Evolutionary conservation across 2,888 invertebrate species (phyloP), one percentile per base, ranked within the genome.

Genomic region (Dolichopus griseipennis): DNA sequence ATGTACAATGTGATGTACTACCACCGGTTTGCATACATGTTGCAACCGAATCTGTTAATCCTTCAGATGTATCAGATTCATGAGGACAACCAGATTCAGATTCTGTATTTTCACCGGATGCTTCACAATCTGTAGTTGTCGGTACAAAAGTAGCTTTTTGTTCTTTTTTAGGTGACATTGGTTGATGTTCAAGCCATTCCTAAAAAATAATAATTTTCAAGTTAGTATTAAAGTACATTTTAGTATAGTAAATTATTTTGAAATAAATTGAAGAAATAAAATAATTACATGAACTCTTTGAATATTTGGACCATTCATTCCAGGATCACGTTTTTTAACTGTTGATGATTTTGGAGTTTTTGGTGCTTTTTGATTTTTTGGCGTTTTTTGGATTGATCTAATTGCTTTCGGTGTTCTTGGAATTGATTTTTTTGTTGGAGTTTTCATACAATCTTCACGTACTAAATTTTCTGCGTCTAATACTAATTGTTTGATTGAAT

Each of bases 101-200:
- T 74, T 81, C 81, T 64, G 93, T 93, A 73, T 92, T 93, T 81
- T 94, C 94, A 18, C 93, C 92, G 69, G 93, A 94, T 0, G 94
- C 94, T 78, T 94, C 94, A 79, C 93, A 93, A 80, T 81, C 82
- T 68, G 81, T 81, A 64, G 75, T 73, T 68, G 81, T 81, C 64
- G 75, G 73, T 41, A 73, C 72, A 21, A 73, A 72, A 20, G 64
- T 18, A 65, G 63, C n/a, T 70, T 69, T 9, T 65, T 27, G 68
- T 68, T 69, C 18, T 63, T 75, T 67, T 71, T 72, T 71, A 0
- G 75, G 74, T 8, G 76, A 75, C 15, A 75, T 70, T 18, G 81
- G 79, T 70, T 82, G 81, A 74, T 80, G 80, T 71, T 81, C 79
- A 52, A 82, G 73, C 82, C 82, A 82, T 73, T 82, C 81, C 80